Evolutionary conservation across 2,888 invertebrate genomes (phyloP).

Genomic region (Limnephilus lunatus): DNA sequence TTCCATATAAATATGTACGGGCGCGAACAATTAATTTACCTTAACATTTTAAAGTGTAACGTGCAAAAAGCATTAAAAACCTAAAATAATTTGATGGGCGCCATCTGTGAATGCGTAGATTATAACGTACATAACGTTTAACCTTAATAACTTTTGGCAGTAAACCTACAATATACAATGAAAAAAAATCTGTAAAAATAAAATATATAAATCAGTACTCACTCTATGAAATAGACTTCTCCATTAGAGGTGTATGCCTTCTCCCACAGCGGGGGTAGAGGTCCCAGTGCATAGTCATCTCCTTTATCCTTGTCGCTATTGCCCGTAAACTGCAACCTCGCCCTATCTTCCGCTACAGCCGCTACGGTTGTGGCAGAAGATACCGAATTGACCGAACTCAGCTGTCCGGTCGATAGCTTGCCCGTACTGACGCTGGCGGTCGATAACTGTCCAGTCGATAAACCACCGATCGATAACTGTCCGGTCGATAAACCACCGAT

Average conservation of each 20-base stretch:
- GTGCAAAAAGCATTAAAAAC: no score
- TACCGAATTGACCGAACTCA: conserved; percentile 64
- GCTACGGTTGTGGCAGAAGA: conserved; percentile 70
- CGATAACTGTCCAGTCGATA: conserved; percentile 67
- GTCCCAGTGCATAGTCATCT: conserved; percentile 89
- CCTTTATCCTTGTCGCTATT: conserved; percentile 78
- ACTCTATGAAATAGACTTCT: conserved; percentile 98
- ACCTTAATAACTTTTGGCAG: no score
- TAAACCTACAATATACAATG: not conserved
- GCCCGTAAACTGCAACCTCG: conserved; percentile 75
- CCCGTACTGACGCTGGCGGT: not conserved
- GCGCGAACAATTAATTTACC: no score
- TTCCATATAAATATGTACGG: no score
- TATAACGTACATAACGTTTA: no score
- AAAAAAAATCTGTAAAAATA: not conserved
- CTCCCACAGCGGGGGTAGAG: conserved; percentile 97
- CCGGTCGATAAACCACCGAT: conserved; percentile 73
- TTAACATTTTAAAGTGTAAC: no score
- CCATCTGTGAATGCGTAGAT: no score
- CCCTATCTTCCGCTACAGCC: conserved; percentile 69
- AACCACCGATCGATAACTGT: conserved; percentile 69
- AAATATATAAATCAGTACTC: conserved; percentile 71
- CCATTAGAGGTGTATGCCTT: conserved; percentile 97
- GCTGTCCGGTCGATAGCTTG: conserved; percentile 56
- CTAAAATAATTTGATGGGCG: no score